Base-by-base conservation (phyloP, 2,113 vertebrate species). In the Cololabis saira region DNA sequence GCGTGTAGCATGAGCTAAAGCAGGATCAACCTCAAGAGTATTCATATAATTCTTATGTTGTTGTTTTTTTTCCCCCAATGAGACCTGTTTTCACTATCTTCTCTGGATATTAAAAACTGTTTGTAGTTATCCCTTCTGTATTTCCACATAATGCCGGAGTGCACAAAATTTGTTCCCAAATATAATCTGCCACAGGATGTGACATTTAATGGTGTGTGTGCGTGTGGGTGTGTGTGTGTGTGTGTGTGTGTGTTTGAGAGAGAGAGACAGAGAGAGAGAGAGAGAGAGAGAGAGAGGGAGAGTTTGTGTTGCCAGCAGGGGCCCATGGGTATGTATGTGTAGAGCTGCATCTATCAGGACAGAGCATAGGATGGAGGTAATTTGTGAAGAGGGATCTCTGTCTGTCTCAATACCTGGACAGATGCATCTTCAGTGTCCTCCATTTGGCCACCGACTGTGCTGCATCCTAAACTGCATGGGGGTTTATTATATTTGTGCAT, bases 401-500 rank as follows among this genome's bases (percentile, higher is more conserved):
- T 90, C 89, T 74, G 41, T 81, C 78, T 82, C 83, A 80, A 90
- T 92, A 87, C 74, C 70, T 85, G 71, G 24, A 61, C 79, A 72
- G 83, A 89, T 90, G 82, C 76, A 89, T 91, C 88, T 90, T 90
- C 85, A 84, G 78, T 91, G 84, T 84, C 67, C 76, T 85, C 74
- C 52, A 80, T 89, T 90, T 88, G 22, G 66, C 67, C 83, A 78
- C 76, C 62, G 71, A 79, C 71, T 77, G 65, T 72, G 30, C 61
- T 74, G 61, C 77, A 85, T 89, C 76, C 67, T 55, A 73, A 74
- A 75, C 57, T 56, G 40, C 70, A 55, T 71, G 71, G 73, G 60
- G 53, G 67, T 89, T 89, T 87, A 90, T 90, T 92, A 90, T 90
- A 88, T 93, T 91, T 93, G 90, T 89, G 86, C 86, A 90, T 89